phyloP scores from a whole-genome alignment of 2,888 invertebrate genomes.

The Ischnus inquisitorius region DNA sequence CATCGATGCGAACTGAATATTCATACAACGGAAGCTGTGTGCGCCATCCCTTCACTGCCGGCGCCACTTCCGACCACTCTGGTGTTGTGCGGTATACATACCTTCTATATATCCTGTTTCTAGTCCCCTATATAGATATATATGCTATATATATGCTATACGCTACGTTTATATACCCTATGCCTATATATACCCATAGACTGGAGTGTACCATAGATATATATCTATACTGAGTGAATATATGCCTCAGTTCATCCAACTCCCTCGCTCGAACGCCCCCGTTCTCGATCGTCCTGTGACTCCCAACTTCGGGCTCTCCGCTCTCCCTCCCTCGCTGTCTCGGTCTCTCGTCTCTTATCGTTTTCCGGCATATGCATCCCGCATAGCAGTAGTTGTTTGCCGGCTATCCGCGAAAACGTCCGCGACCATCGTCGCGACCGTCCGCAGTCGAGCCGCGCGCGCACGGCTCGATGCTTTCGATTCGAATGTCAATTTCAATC shows the following conservation, averaged over 20 bases:
- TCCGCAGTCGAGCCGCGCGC: slow-evolving; percentile 46
- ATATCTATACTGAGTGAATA: neutral
- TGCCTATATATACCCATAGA: neutral
- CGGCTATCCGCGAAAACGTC: slow-evolving; percentile 12
- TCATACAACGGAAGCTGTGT: slow-evolving; percentile 67
- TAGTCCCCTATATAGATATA: neutral
- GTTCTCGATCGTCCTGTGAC: slow-evolving; percentile 28
- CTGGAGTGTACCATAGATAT: neutral
- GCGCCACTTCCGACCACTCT: slow-evolving; percentile 55
- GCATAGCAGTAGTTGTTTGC: neutral
- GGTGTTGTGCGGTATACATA: slow-evolving; percentile 13
- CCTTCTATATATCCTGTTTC: slow-evolving; percentile 12
- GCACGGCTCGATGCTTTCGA: slow-evolving; percentile 47
- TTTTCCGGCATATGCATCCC: slow-evolving; percentile 45
- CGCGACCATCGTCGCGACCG: slow-evolving; percentile 8
- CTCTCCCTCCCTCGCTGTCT: slow-evolving; percentile 7
- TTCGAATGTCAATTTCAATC: slow-evolving; percentile 41
- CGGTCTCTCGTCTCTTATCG: slow-evolving; percentile 51
- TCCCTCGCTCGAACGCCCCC: slow-evolving; percentile 35
- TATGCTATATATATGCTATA: neutral
- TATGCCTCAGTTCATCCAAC: slow-evolving; percentile 1
- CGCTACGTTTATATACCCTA: neutral
- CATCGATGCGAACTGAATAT: slow-evolving; percentile 74
- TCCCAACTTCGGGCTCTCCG: neutral
- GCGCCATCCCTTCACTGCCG: slow-evolving; percentile 47